Evolutionary conservation across 2,888 invertebrate genomes (phyloP).

Genomic region (Suillia variegata): DNA sequence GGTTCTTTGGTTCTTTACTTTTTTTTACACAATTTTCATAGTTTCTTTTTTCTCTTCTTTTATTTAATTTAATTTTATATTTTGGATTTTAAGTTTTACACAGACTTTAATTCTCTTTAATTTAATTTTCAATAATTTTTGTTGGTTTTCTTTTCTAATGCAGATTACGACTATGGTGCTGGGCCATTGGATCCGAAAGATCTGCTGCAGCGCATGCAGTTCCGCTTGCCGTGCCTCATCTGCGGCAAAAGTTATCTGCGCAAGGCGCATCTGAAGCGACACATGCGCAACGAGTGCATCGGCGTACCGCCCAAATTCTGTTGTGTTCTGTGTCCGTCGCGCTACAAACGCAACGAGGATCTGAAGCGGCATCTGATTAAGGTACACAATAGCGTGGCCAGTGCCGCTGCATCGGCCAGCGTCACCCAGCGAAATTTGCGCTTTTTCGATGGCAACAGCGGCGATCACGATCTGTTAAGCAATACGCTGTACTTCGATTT

Average conservation of each 20-base stretch:
- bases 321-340: slow-evolving; percentile 41
- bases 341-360: slow-evolving; percentile 46
- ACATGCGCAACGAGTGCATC: slow-evolving; percentile 47
- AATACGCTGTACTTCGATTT: not conserved
- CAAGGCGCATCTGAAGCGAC: slow-evolving; percentile 47
- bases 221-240: slow-evolving; percentile 42
- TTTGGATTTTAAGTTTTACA: slow-evolving; percentile 6
- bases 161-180: not conserved
- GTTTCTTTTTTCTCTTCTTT: slow-evolving; percentile 1
- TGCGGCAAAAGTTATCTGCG: slow-evolving; percentile 50
- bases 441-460: no score
- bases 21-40: slow-evolving; percentile 3
- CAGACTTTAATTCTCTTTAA: slow-evolving; percentile 7
- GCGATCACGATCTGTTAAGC: not conserved
- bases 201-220: slow-evolving; percentile 27
- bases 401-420: no score
- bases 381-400: slow-evolving; percentile 40
- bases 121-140: slow-evolving; percentile 9
- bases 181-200: not conserved
- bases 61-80: not conserved
- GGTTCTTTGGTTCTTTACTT: no score
- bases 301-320: slow-evolving; percentile 44
- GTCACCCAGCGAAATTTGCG: no score
- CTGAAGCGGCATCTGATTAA: slow-evolving; percentile 43
- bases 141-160: slow-evolving; percentile 10